A percentile compares a stretch with the other conserved stretches of the same genome.
Conservation (phyloP, 2,888 invertebrate species). For the Cantharis rufa region DNA sequence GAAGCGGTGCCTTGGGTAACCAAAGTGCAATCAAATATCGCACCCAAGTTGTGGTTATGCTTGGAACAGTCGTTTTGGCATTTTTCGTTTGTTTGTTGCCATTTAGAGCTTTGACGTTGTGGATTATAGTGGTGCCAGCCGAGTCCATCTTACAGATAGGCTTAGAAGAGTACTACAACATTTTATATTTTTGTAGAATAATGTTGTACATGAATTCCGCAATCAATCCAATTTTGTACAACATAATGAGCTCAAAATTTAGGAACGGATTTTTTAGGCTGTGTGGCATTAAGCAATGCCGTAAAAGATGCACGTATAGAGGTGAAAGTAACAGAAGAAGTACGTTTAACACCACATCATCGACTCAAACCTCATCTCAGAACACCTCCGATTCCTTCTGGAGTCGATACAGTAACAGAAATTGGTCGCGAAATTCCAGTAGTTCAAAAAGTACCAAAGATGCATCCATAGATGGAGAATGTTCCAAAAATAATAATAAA, state of each 20-base stretch:
- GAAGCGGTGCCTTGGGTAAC: slow-evolving; percentile 56
- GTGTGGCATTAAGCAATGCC: slow-evolving; percentile 55
- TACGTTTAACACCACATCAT: slow-evolving; percentile 69
- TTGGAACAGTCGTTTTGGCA: slow-evolving; percentile 85
- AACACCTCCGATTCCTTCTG: slow-evolving; percentile 67
- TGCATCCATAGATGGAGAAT: slow-evolving; percentile 34
- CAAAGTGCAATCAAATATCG: slow-evolving; percentile 71
- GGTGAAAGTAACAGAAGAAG: slow-evolving; percentile 66
- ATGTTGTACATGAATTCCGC: slow-evolving; percentile 91
- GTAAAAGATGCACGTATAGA: slow-evolving; percentile 52
- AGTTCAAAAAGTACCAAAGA: slow-evolving; percentile 48
- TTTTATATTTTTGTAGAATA: slow-evolving; percentile 83
- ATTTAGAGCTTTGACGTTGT: slow-evolving; percentile 84
- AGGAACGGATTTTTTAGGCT: slow-evolving; percentile 77
- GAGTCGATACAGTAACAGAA: slow-evolving; percentile 64
- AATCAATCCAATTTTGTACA: slow-evolving; percentile 89
- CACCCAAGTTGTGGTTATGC: slow-evolving; percentile 84
- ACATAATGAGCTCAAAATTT: slow-evolving; percentile 90
- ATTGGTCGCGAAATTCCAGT: slow-evolving; percentile 39
- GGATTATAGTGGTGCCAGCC: slow-evolving; percentile 79
- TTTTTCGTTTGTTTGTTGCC: slow-evolving; percentile 91
- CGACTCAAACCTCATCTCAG: slow-evolving; percentile 63
- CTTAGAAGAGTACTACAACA: slow-evolving; percentile 78
- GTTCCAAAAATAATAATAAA: slow-evolving; percentile 29
- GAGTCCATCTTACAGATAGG: slow-evolving; percentile 68